A percentile compares a stretch with the other conserved stretches of the same genome.
phyloP scores from a whole-genome alignment of 2,888 invertebrate species.

The Sinhomidia bicolor region DNA sequence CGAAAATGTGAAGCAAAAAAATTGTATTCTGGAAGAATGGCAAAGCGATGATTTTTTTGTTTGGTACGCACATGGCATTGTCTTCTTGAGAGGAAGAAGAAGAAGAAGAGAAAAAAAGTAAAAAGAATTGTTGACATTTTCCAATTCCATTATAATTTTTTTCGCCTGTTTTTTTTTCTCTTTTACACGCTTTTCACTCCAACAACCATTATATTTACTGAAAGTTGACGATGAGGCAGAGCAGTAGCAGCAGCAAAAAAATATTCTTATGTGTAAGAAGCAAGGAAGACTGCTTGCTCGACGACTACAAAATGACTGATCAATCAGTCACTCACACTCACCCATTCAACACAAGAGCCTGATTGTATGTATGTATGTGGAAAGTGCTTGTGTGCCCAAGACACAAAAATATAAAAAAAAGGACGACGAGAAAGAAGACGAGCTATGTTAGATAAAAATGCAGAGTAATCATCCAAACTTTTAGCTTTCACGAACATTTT shows the following conservation, averaged over 20 bases:
- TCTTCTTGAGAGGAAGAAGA: too few relatives aligned
- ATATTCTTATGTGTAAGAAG: background rate
- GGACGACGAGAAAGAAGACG: background rate
- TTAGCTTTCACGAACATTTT: constrained; percentile 50
- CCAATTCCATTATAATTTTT: constrained; percentile 67
- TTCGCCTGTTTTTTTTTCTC: constrained; percentile 33
- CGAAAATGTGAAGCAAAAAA: background rate
- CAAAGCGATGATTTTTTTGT: constrained; percentile 30
- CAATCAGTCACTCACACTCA: constrained; percentile 69
- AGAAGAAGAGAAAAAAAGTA: constrained; percentile 33
- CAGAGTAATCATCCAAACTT: constrained; percentile 71
- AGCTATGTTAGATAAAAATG: constrained; percentile 58
- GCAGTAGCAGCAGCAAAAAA: too few relatives aligned
- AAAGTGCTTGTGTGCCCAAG: too few relatives aligned
- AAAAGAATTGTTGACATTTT: constrained; percentile 73
- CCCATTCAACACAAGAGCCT: background rate
- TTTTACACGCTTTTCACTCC: constrained; percentile 51
- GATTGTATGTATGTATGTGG: background rate
- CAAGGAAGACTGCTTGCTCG: constrained; percentile 40
- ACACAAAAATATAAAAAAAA: background rate
- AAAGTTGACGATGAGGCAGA: constrained; percentile 24
- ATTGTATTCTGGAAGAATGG: background rate
- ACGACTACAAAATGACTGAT: constrained; percentile 70
- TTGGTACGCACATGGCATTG: constrained; percentile 35
- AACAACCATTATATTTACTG: constrained; percentile 36